Evolutionary conservation across 92 coral and sea anemone species (phyloP), one percentile per base, ranked within the genome.

Genomic region (Siderastrea siderea): DNA sequence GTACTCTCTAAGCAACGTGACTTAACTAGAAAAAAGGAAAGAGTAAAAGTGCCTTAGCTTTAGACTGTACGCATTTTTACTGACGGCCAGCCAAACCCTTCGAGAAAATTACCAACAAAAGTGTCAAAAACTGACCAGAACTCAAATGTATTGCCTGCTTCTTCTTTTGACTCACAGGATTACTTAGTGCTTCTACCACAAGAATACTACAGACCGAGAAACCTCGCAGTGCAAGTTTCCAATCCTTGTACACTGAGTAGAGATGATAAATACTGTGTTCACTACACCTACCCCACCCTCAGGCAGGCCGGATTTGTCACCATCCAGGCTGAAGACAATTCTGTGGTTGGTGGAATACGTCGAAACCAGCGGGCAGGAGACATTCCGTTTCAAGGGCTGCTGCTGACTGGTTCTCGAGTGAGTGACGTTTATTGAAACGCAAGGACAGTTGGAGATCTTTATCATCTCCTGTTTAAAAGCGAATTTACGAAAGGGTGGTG

Each of bases 141-240:
- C 38, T 26, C 38, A 26, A 26, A 26, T 26, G 38, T 26, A 26
- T 26, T 26, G 38, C 0, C 38, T 26, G 0, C 38, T 26, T 17
- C 51, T 7, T 51, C 6, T 59, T 14, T 60, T 46, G 38, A 16
- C 53, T n/a, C 7, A 13, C 85, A 97, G 99, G 99, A 97, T 73
- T 94, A 95, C 77, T 57, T 97, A 45, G 98, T 95, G 72, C 92
- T 97, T 55, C 91, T 97, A 14, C 99, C 99, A 54, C 93, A 97
- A 70, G 93, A 92, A n/a, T 97, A 97, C 79, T 97, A 97, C 95
- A 86, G 85, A 47, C 95, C 98, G 13, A 77, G 87, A 14, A 87
- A 79, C 78, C 92, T 97, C 10, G 86, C 87, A 9, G 74, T 88
- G 45, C 93, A 87, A 11, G 96, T 95, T 45, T 58, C 79, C 55